Evolutionary conservation across 2,888 invertebrate genomes (phyloP), one percentile per base, ranked within the genome.

Genomic region (Xestia sexstrigata): DNA sequence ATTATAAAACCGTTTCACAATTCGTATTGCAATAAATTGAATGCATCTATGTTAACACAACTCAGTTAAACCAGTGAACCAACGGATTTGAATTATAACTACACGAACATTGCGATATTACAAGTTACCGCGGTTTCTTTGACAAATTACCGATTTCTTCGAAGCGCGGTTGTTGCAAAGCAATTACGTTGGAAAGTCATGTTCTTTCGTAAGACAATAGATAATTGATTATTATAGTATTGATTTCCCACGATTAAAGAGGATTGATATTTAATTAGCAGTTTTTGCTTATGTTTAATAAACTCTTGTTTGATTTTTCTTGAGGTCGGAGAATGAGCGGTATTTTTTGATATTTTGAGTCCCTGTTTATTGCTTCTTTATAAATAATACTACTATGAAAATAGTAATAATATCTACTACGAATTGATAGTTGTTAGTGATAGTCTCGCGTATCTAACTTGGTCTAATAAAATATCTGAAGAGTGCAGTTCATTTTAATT

Each of bases 191-290:
- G 23, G 74, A 66, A 71, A 77, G 65, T 60, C 68, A 66, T 72
- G 82, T 87, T 84, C 47, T 65, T 47, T 69, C 52, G n/a, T 13
- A 72, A 71, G 35, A 82, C 79, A 85, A 87, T 77, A 68, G 75
- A 26, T 81, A 86, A 81, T 79, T 70, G 65, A 74, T 79, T 35
- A 47, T 55, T 72, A 55, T 70, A 69, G 47, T 60, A 76, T 82
- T 63, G 68, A 67, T 74, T 84, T 87, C 84, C 69, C 84, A 87
- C 73, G 26, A 82, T 78, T 70, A 82, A 0, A 42, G 23, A 62
- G 67, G 58, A 67, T 72, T 69, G 65, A 47, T 77, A 70, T 49
- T 20, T 60, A 58, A 70, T 82, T 35, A 67, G 26, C 20, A 6
- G 70, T 82, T 78, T 77, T 83, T 84, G 52, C 15, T 63, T 55